These are phyloP conservation scores for Piprites chloris DNA, from an alignment of 2,113 vertebrate genomes.

Conservation along the genomic window DNA sequence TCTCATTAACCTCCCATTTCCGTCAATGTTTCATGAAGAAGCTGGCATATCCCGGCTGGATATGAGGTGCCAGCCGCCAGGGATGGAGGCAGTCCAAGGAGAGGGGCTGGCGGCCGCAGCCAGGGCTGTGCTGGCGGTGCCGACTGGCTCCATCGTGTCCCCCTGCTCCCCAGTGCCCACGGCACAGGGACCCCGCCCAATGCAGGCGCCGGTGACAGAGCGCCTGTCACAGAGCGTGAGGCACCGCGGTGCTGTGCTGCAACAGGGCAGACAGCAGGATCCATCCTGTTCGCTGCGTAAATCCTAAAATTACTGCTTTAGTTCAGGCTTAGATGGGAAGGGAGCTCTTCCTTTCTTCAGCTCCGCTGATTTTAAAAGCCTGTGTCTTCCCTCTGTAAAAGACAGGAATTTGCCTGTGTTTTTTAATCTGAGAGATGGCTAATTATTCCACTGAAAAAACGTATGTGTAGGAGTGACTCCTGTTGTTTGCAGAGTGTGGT, in stretches of 20 bases:
- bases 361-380: not conserved
- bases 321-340: not conserved
- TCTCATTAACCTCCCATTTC: not conserved
- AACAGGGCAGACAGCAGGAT: not conserved
- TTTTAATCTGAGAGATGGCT: not conserved
- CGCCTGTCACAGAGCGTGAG: accelerated
- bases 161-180: not conserved
- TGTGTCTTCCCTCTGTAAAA: not conserved
- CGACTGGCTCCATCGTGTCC: not conserved
- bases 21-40: not conserved
- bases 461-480: not conserved
- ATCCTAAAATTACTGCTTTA: not conserved
- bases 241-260: not conserved
- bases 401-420: not conserved
- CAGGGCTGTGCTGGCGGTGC: accelerated
- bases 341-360: not conserved
- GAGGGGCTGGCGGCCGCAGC: not conserved
- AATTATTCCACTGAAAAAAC: not conserved
- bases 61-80: not conserved
- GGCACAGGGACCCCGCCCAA: not conserved
- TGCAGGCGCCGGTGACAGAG: accelerated
- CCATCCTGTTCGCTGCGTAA: not conserved
- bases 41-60: not conserved
- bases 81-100: not conserved
- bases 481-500: not conserved